Percentiles rank a stretch among this genome's conserved stretches.
phyloP scores from a whole-genome alignment of 2,113 vertebrate genomes.

The Petaurus breviceps region DNA sequence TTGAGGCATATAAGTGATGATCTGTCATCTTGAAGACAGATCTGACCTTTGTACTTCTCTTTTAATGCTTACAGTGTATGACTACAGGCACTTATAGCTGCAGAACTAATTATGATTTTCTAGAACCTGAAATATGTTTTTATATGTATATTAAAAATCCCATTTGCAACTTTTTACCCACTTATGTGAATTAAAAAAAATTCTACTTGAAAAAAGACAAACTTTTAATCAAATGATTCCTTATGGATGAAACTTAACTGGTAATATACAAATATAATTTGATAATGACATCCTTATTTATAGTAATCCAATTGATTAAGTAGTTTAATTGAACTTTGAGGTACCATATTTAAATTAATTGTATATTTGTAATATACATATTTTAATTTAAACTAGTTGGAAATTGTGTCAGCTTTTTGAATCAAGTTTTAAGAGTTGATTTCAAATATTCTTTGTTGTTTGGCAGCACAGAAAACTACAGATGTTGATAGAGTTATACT shows the following conservation, averaged over 20 bases:
- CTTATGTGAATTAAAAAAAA: conserved; percentile 61
- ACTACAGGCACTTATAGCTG: conserved; percentile 80
- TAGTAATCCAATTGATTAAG: background rate
- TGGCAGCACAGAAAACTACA: conserved; percentile 6
- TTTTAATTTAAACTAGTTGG: background rate
- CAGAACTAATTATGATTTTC: conserved; percentile 78
- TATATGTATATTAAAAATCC: conserved; percentile 74
- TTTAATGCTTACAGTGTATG: conserved; percentile 77
- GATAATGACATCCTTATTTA: background rate
- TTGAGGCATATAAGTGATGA: conserved; percentile 84
- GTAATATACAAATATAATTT: conserved; percentile 28
- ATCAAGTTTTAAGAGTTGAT: conserved; percentile 23
- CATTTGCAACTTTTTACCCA: conserved; percentile 64
- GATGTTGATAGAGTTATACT: background rate
- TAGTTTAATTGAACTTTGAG: too few species aligned
- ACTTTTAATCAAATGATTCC: conserved; percentile 59
- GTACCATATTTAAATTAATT: background rate
- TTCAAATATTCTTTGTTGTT: conserved; percentile 45
- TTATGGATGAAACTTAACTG: conserved; percentile 43
- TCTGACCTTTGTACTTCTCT: conserved; percentile 85
- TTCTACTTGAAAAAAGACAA: conserved; percentile 61
- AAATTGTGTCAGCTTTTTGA: conserved; percentile 24
- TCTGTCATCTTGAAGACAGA: conserved; percentile 86
- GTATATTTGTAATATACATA: background rate
- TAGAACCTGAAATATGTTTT: conserved; percentile 72